Evolutionary conservation across 1,140 invertebrate genomes (phyloP).

Genomic region (Catajapyx aquilonaris): DNA sequence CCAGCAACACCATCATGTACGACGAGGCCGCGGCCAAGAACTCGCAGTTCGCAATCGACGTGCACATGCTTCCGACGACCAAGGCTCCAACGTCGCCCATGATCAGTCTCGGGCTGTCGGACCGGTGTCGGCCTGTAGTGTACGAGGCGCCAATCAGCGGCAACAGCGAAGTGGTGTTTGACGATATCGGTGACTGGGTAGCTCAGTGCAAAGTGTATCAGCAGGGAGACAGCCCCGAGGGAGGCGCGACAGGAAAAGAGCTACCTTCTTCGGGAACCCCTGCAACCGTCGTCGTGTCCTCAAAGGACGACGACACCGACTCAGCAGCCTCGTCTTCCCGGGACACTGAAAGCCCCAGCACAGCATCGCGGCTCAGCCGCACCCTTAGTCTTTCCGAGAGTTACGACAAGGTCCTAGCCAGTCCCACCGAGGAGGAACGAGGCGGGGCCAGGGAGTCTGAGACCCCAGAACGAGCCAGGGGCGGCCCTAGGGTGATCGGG

Average conservation of each 20-base stretch:
- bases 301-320: neutral
- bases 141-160: constrained; percentile 18
- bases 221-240: constrained; percentile 4
- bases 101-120: neutral
- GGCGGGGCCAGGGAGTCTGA: constrained; percentile 17
- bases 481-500: constrained; percentile 49
- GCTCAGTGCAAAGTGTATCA: constrained; percentile 9
- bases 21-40: neutral
- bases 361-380: neutral
- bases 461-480: constrained; percentile 20
- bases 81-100: neutral
- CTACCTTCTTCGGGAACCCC: too few species aligned
- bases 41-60: too few species aligned
- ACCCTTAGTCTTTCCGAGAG: constrained; percentile 4
- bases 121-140: constrained; percentile 19
- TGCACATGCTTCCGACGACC: too few species aligned
- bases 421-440: neutral
- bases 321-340: constrained; percentile 1
- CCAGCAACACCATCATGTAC: neutral
- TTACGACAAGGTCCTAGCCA: constrained; percentile 1
- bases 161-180: constrained; percentile 52
- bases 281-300: neutral
- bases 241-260: constrained; percentile 13
- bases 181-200: constrained; percentile 47
- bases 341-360: neutral